phyloP scores from a whole-genome alignment of 2,113 vertebrate genomes.

The Tretioscincus oriximinensis region DNA sequence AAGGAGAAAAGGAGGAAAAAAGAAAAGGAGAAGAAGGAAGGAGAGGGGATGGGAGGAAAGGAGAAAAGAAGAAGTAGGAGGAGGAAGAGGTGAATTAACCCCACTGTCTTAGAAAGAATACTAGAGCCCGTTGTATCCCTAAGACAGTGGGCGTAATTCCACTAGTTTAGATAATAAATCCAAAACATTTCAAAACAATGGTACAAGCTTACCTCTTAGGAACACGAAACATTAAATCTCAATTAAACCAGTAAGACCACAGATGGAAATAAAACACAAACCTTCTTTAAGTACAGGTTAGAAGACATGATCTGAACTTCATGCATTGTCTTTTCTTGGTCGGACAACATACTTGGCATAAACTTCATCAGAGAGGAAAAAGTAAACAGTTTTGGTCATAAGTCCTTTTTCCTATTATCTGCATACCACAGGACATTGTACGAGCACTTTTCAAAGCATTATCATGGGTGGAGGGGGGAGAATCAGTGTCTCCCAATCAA shows the following conservation, averaged over 20 bases:
- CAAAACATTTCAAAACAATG: conserved; percentile 12
- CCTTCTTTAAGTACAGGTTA: conserved; percentile 54
- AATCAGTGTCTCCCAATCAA: conserved; percentile 37
- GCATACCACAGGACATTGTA: conserved; percentile 48
- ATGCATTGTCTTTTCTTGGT: conserved; percentile 7
- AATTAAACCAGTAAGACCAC: conserved; percentile 26
- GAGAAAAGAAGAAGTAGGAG: too few relatives aligned
- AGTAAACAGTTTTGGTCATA: conserved; percentile 63
- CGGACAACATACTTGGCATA: conserved; percentile 39
- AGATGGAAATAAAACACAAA: conserved; percentile 45
- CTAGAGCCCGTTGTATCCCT: too few relatives aligned
- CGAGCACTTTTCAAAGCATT: conserved; percentile 17
- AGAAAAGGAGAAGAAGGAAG: too few relatives aligned
- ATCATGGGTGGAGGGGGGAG: background rate
- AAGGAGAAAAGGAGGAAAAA: too few relatives aligned
- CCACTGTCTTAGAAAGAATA: too few relatives aligned
- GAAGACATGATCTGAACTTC: conserved; percentile 48
- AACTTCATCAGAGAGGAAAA: conserved; percentile 37
- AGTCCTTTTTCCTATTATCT: conserved; percentile 61
- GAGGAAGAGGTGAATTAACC: too few relatives aligned
- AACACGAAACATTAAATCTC: conserved; percentile 57
- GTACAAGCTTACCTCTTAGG: conserved; percentile 67
- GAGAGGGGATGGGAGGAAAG: too few relatives aligned
- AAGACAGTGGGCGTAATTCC: background rate
- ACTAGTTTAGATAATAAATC: conserved; percentile 16